Base-by-base conservation (phyloP, 2,113 vertebrate species). In the Tragulus kanchil region DNA sequence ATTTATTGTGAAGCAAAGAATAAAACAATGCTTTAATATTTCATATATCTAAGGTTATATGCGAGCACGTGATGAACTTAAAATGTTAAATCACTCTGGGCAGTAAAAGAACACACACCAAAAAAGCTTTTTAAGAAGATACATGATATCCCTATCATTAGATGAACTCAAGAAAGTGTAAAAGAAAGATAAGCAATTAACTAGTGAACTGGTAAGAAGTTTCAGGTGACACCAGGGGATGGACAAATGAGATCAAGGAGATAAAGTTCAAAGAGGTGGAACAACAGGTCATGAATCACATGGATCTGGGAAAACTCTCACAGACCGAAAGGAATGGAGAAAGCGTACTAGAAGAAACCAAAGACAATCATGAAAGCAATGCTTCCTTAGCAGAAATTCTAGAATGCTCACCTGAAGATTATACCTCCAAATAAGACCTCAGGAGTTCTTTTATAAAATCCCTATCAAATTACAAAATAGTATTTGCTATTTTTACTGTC, bases 241-340 rank as follows among this genome's bases (percentile, higher is more conserved):
- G 61, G 79, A 93, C 92, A 90, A 77, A 95, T 84, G 65, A 95
- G 94, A 98, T 97, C 93, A 97, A 96, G 79, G 75, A 97, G 96
- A 98, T 97, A 97, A 86, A 96, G 97, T 97, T 97, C 96, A 97
- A 97, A 98, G 95, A 94, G 52, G 71, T 45, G 23, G 77, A 92
- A 94, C 82, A 93, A 64, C 56, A 77, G 92, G 78, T 75, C 94
- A 94, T 94, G 90, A 97, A 97, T 97, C 95, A 97, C 58, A 78
- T 1, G 17, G 85, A 86, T 42, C 85, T 86, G 61, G 77, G 87
- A 86, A 93, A 81, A 92, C 52, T 62, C 91, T 86, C 64, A 56
- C 73, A 78, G 77, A 21, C 61, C 2, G 11, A 79, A 59, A 84
- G 2, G 15, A 82, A 52, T 16, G 61, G 31, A 92, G 61, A 92